Evolutionary conservation across 2,797 vertebrate species (phyloP).

Genomic region (Aldrovandia affinis): DNA sequence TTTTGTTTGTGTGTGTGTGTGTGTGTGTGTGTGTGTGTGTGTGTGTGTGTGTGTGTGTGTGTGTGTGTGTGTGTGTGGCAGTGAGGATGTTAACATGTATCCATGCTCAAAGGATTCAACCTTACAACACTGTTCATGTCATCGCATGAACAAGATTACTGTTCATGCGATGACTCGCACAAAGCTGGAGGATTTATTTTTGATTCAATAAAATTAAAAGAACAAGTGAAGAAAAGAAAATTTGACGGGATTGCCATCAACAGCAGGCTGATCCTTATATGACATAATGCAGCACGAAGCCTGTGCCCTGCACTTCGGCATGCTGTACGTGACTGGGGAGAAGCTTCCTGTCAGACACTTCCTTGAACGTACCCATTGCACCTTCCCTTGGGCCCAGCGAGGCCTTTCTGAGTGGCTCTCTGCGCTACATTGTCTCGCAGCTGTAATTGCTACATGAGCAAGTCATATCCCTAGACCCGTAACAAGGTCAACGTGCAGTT

Average conservation of each 20-base stretch:
- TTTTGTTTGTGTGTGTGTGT: too few species aligned
- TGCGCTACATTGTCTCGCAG: background rate
- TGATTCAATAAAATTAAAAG: background rate
- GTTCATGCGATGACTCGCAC: background rate
- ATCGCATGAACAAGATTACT: too few species aligned
- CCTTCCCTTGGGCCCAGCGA: background rate
- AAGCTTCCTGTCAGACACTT: background rate
- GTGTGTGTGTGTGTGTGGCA: too few species aligned
- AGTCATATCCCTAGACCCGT: background rate
- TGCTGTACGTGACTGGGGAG: background rate
- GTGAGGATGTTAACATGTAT: background rate
- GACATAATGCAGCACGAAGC: background rate
- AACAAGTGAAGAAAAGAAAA: background rate
- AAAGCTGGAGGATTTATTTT: background rate
- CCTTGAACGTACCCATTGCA: background rate
- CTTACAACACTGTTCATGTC: background rate
- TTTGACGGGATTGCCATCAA: background rate
- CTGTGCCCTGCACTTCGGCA: background rate
- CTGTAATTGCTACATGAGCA: background rate
- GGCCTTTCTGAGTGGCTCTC: background rate
- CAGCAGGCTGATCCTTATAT: background rate
- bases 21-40: too few species aligned
- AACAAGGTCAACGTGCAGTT: background rate
- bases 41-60: too few species aligned
- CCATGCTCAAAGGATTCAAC: background rate